A percentile compares a stretch with the other conserved stretches of the same genome.
These are phyloP conservation scores for Bagarius yarrelli DNA, from an alignment of 2,113 vertebrate genomes.

Conservation along the genomic window DNA sequence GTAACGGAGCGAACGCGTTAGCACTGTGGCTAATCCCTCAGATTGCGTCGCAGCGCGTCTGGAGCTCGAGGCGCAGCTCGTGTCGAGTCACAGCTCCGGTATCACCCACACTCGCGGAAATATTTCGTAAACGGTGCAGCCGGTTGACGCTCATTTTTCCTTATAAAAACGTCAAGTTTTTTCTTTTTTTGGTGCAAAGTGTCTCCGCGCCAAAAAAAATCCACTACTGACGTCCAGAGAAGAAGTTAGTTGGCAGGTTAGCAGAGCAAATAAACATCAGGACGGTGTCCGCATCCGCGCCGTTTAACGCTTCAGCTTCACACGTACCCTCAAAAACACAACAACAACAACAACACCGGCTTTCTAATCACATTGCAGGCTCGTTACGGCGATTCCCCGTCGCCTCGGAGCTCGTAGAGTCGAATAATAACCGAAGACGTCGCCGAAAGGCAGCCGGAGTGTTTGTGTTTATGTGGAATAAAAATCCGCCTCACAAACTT, in stretches of 20 bases:
- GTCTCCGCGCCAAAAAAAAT: background rate
- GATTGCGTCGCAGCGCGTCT: conserved; percentile 16
- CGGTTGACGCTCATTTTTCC: conserved; percentile 66
- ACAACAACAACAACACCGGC: conserved; percentile 8
- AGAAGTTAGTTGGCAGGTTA: conserved; percentile 21
- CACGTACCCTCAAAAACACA: conserved; percentile 29
- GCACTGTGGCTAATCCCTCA: conserved; percentile 17
- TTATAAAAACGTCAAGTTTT: background rate
- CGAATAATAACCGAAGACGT: background rate
- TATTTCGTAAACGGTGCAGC: conserved; percentile 57
- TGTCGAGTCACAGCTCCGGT: conserved; percentile 16
- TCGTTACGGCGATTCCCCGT: background rate
- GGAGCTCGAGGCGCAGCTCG: conserved; percentile 27
- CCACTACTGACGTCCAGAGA: background rate
- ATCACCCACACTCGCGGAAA: conserved; percentile 7
- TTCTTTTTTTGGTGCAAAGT: background rate
- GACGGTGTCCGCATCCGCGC: conserved; percentile 43
- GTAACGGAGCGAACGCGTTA: conserved; percentile 21
- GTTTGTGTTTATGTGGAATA: conserved; percentile 43
- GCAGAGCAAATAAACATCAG: conserved; percentile 33
- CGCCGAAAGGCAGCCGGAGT: background rate
- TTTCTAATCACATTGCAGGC: conserved; percentile 11
- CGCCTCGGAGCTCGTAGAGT: background rate
- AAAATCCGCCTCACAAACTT: conserved; percentile 51
- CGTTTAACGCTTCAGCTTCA: conserved; percentile 38